A percentile compares a stretch with the other conserved stretches of the same genome.
phyloP scores from a whole-genome alignment of 2,888 invertebrate genomes.

The Dysmachus trigonus region DNA sequence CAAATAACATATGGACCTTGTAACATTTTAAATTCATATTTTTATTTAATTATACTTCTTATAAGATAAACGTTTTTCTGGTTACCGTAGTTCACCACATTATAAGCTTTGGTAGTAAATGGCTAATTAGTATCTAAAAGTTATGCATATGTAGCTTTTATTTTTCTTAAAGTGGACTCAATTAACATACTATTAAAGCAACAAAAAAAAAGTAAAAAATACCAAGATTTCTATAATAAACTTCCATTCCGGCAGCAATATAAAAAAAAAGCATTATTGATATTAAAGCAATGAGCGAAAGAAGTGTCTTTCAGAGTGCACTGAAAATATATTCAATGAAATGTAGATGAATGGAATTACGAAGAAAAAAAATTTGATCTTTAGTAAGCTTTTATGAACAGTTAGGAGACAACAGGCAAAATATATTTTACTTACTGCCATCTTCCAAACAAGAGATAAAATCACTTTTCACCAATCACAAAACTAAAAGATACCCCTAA shows the following conservation, averaged over 20 bases:
- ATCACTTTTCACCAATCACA: background rate
- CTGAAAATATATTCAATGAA: background rate
- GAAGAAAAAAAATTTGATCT: background rate
- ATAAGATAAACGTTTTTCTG: no score
- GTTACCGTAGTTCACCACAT: no score
- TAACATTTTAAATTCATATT: no score
- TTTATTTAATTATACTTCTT: no score
- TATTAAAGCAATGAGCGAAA: background rate
- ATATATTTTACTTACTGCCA: background rate
- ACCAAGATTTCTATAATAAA: background rate
- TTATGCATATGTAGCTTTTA: background rate
- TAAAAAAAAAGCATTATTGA: background rate
- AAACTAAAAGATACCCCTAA: background rate
- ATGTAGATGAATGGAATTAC: background rate
- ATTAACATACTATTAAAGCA: background rate
- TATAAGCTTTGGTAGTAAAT: background rate
- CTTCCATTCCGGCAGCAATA: background rate
- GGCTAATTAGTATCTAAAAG: background rate
- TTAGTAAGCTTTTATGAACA: background rate
- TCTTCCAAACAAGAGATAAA: background rate
- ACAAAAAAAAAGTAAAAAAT: background rate
- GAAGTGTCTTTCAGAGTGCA: background rate
- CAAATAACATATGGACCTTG: no score
- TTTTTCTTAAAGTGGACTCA: background rate
- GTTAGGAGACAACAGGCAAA: background rate